Evolutionary conservation across 1,140 invertebrate species (phyloP), one percentile per base, ranked within the genome.

Genomic region (Tetranychus cinnabarinus): DNA sequence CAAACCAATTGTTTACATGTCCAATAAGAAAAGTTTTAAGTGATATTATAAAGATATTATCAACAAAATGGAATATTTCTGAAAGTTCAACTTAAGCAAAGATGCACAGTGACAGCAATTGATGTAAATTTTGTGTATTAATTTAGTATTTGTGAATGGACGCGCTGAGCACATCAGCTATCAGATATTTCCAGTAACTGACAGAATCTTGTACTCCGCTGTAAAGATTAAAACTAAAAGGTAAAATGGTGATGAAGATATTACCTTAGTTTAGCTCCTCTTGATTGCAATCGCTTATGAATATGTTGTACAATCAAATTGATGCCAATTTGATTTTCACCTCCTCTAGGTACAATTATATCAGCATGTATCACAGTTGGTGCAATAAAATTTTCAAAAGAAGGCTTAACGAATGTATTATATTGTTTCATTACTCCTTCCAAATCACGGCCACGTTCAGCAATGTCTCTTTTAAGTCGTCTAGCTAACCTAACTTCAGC

Each of bases 241-340:
- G 23, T 23, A 23, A 23, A 23, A 23, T 23, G 23, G 23, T 23
- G 23, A 23, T 23, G 23, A 23, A 23, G 23, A 23, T 23, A 23
- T 23, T 69, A 72, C 58, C 91, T 76, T 8, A 95, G 75, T 75
- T 92, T 92, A 66, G 92, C 88, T 3, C 89, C 90, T 68, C 89
- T 78, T 85, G 85, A 72, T 70, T 90, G 85, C 34, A 98, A 76
- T 71, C 97, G 90, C 12, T 87, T 90, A 69, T 97, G 88, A 7
- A 98, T 87, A 72, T 97, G 92, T 69, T 95, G 87, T 3, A 97
- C 93, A 66, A 99, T 96, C 39, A 99, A 78, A 70, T 92, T 84
- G 65, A 98, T 96, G 39, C 93, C 95, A 52, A 98, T 88, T 70
- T 83, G 81, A 75, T 98, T 99, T 68, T 97, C 91, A 1, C 93